These are phyloP conservation scores for Parelbella ahira DNA, from an alignment of 2,888 invertebrate genomes.

Conservation along the genomic window DNA sequence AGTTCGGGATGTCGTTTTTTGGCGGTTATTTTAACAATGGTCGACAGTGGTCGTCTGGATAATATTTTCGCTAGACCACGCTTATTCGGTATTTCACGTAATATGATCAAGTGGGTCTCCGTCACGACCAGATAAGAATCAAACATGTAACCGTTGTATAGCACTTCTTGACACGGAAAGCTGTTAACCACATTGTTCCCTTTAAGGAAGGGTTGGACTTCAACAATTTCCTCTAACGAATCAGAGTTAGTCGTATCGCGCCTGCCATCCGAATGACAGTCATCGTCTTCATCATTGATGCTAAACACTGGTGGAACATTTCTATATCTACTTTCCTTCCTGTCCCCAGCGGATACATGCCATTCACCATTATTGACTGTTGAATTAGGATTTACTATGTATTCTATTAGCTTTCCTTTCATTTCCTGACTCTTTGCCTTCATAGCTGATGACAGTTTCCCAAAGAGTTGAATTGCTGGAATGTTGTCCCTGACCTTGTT, in stretches of 20 bases:
- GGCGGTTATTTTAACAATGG: slow-evolving; percentile 98
- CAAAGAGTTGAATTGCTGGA: slow-evolving; percentile 85
- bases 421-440: slow-evolving; percentile 95
- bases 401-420: slow-evolving; percentile 94
- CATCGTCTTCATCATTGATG: slow-evolving; percentile 90
- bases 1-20: slow-evolving; percentile 97
- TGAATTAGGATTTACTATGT: slow-evolving; percentile 92
- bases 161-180: slow-evolving; percentile 96
- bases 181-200: slow-evolving; percentile 91
- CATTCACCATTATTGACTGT: slow-evolving; percentile 82
- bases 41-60: slow-evolving; percentile 92
- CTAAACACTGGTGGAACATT: slow-evolving; percentile 96
- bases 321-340: slow-evolving; percentile 92
- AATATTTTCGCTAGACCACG: slow-evolving; percentile 92
- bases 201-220: slow-evolving; percentile 89
- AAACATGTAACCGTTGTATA: slow-evolving; percentile 92
- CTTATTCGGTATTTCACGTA: slow-evolving; percentile 88
- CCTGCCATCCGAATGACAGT: slow-evolving; percentile 55
- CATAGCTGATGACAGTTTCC: slow-evolving; percentile 92
- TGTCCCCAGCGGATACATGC: slow-evolving; percentile 91
- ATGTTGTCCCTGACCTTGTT: slow-evolving; percentile 55
- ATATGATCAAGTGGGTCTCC: slow-evolving; percentile 90
- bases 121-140: slow-evolving; percentile 94
- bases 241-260: slow-evolving; percentile 80
- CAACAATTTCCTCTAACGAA: slow-evolving; percentile 86